A percentile compares a stretch with the other conserved stretches of the same genome.
Evolutionary conservation across 2,888 invertebrate species (phyloP).

Genomic region (Lycocerus yunnanus): DNA sequence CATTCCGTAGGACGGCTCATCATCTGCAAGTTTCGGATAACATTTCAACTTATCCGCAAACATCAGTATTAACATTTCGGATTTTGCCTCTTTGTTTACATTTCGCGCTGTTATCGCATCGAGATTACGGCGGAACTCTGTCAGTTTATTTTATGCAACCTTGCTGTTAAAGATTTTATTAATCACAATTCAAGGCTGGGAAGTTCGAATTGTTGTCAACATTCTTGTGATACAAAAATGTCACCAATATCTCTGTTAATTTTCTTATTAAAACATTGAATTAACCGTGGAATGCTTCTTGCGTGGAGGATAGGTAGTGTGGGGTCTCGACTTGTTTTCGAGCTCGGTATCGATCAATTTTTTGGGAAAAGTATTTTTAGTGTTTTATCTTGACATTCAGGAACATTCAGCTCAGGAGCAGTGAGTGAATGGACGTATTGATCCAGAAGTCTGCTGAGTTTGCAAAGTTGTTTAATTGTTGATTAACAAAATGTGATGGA

Average conservation of each 20-base stretch:
- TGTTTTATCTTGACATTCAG: background rate
- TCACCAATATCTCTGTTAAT: no score
- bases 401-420: background rate
- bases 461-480: background rate
- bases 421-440: background rate
- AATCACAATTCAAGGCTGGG: background rate
- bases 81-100: background rate
- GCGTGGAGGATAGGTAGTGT: no score
- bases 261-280: no score
- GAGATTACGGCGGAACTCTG: background rate
- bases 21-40: no score
- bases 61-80: no score
- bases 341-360: background rate
- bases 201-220: background rate
- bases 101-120: no score
- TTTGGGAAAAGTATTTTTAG: background rate
- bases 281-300: no score
- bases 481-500: background rate
- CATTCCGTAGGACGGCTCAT: no score
- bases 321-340: no score
- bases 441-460: background rate
- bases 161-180: no score
- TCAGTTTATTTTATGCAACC: background rate
- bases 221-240: no score
- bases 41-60: no score